A percentile compares a stretch with the other conserved stretches of the same genome.
phyloP scores from a whole-genome alignment of 2,797 vertebrate species.

The Hafferia zeledoni region DNA sequence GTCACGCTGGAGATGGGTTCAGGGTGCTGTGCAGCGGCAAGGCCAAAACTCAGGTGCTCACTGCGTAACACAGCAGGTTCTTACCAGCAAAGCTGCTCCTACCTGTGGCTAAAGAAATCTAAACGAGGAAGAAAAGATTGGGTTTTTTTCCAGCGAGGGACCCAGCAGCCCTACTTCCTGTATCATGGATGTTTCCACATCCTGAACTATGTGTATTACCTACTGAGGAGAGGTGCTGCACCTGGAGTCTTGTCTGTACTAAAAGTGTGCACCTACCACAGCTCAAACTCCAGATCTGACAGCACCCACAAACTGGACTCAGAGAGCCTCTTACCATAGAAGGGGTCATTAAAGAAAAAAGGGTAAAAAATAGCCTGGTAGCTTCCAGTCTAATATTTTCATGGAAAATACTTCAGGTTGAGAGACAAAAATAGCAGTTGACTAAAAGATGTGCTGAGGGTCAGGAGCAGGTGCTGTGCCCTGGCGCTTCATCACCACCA shows the following conservation, averaged over 20 bases:
- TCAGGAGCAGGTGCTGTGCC: slow-evolving; percentile 59
- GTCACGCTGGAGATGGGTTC: not conserved
- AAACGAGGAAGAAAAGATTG: not conserved
- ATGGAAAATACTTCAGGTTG: slow-evolving; percentile 45
- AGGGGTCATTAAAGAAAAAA: not conserved
- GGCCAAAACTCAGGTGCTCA: not conserved
- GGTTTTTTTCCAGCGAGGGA: not conserved
- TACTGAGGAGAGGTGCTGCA: not conserved
- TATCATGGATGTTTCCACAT: not conserved
- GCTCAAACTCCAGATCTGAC: not conserved
- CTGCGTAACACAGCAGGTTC: not conserved
- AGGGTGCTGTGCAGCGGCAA: not conserved
- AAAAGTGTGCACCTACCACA: not conserved
- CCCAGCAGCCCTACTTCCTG: not conserved
- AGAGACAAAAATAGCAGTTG: slow-evolving; percentile 51
- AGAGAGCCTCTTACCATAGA: not conserved
- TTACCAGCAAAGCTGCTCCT: not conserved
- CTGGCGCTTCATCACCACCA: not conserved
- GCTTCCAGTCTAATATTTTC: not conserved
- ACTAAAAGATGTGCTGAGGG: slow-evolving; percentile 29
- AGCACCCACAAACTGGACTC: not conserved
- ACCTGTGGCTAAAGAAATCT: not conserved
- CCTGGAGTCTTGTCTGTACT: not conserved
- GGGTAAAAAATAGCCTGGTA: not conserved
- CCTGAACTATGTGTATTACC: not conserved